phyloP scores from a whole-genome alignment of 2,797 vertebrate species.

The Neoniphon sammara region DNA sequence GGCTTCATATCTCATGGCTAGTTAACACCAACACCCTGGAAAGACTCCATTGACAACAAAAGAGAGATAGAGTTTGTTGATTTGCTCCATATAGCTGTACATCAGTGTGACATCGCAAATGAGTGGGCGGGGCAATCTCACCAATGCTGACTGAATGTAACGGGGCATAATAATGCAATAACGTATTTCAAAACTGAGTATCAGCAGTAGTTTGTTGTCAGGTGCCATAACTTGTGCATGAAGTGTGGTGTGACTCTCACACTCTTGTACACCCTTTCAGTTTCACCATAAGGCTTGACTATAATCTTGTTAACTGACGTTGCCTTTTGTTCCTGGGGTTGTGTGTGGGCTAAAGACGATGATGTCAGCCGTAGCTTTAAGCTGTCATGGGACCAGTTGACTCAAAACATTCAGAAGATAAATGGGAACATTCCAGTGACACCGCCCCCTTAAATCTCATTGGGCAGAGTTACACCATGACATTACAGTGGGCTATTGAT shows the following conservation, averaged over 20 bases:
- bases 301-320: conserved; percentile 44
- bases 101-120: too few relatives aligned
- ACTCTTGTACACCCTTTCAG: background rate
- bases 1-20: too few relatives aligned
- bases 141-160: too few relatives aligned
- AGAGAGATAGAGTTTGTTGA: too few relatives aligned
- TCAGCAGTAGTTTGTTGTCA: background rate
- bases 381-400: conserved; percentile 45
- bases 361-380: conserved; percentile 52
- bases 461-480: background rate
- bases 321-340: conserved; percentile 36
- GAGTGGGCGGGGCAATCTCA: too few relatives aligned
- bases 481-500: background rate
- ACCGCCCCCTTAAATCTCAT: conserved; percentile 3
- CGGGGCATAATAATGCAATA: too few relatives aligned
- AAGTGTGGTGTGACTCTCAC: conserved; percentile 23
- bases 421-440: conserved; percentile 13
- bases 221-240: background rate
- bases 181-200: too few relatives aligned
- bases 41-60: too few relatives aligned
- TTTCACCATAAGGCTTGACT: conserved; percentile 19
- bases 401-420: conserved; percentile 38
- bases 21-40: too few relatives aligned
- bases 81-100: too few relatives aligned
- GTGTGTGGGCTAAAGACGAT: conserved; percentile 33